A percentile compares a stretch with the other conserved stretches of the same genome.
Evolutionary conservation across 1,140 invertebrate genomes (phyloP).

Genomic region (Apolygus lucorum): DNA sequence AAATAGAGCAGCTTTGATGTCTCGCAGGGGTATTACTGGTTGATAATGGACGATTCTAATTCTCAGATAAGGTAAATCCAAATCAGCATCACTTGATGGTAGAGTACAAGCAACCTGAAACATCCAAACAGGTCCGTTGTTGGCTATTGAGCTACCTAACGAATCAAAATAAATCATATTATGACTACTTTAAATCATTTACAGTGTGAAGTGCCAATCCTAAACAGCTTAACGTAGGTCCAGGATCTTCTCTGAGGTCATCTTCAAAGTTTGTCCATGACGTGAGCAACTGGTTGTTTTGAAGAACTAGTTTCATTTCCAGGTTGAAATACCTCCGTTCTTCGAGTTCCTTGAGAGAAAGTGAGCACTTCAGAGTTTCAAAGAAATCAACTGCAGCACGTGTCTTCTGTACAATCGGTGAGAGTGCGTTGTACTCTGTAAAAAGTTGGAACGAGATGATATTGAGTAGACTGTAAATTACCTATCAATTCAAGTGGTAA

Average conservation of each 20-base stretch:
- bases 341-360: constrained; percentile 51
- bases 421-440: constrained; percentile 45
- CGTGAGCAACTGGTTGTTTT: constrained; percentile 48
- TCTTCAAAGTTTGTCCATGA: constrained; percentile 53
- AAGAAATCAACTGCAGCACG: constrained; percentile 48
- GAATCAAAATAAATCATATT: too few relatives aligned
- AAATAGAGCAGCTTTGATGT: constrained; percentile 21
- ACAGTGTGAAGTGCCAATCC: constrained; percentile 66
- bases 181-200: constrained; percentile 20
- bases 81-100: not conserved
- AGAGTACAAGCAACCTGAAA: constrained; percentile 15
- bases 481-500: not conserved
- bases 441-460: constrained; percentile 9
- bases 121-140: too few relatives aligned
- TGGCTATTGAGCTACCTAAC: too few relatives aligned
- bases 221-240: constrained; percentile 52
- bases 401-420: constrained; percentile 44
- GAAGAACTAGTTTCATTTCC: constrained; percentile 52
- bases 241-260: constrained; percentile 56
- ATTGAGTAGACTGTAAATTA: not conserved
- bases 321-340: constrained; percentile 51
- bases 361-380: constrained; percentile 43
- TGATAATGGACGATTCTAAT: not conserved
- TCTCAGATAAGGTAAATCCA: not conserved
- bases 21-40: constrained; percentile 2